Base-by-base conservation (phyloP, 2,888 invertebrate genomes). In the Pherbina coryleti region DNA sequence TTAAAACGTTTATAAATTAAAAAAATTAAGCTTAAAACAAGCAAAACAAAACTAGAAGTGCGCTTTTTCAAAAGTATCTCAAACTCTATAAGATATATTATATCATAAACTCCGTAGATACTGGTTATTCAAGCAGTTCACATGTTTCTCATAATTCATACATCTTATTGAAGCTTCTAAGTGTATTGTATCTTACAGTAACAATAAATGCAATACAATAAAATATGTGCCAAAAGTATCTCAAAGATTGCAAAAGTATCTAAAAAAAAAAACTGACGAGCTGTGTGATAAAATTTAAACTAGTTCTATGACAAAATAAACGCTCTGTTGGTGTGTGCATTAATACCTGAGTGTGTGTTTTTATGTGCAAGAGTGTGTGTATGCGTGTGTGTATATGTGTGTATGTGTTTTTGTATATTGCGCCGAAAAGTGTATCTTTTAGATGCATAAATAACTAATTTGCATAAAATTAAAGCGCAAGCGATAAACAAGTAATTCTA, bases 361-460 rank as follows among this genome's bases (percentile, higher is more conserved):
- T n/a, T n/a, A 11, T 67, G 57, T 57, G 9, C 67, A 5, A 69
- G 66, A 51, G 37, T n/a, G 28, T 51, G n/a, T 64, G 11, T 71
- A 7, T 75, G 66, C 57, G 28, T 25, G 37, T 62, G n/a, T 70
- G 69, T 62, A 44, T 73, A 22, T 69, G 73, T 31, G 37, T 67
- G 11, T 8, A 1, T 55, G 19, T n/a, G 37, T 19, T 5, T 3
- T 17, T 55, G 19, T 55, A 28, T 34, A 57, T 76, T 37, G 53
- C 19, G 60, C 28, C 44, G 64, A 78, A 82, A 75, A 75, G 31
- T 81, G 82, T 55, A 55, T 72, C 34, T 72, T 28, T 71, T 82
- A 79, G 60, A 60, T 28, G 28, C 28, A 28, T 9, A 28, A 28
- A 60, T 14, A 11, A 44, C 44, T 44, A 44, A 44, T 44, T 44